A percentile compares a stretch with the other conserved stretches of the same genome.
Evolutionary conservation across 2,797 vertebrate species (phyloP).

Genomic region (Aldrovandia affinis): DNA sequence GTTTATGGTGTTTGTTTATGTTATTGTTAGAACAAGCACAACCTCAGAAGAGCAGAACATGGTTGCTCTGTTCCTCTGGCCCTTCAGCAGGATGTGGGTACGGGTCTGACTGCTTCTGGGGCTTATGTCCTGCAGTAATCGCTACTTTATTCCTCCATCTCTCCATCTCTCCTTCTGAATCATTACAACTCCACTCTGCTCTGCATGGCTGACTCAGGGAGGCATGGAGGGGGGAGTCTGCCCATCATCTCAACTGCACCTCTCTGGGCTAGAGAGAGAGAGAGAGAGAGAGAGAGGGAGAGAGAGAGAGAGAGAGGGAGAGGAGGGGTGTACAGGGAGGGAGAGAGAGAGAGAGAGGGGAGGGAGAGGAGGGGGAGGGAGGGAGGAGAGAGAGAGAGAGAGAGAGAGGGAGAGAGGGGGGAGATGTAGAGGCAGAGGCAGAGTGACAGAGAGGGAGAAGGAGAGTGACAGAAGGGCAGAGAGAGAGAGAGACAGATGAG

Average conservation of each 20-base stretch:
- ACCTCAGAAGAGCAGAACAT: not conserved
- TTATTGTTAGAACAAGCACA: not conserved
- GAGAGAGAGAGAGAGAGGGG: conserved; percentile 7
- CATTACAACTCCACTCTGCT: not conserved
- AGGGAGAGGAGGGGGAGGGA: conserved; percentile 25
- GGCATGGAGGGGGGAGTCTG: not conserved
- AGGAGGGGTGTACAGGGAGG: not conserved
- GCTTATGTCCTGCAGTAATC: not conserved
- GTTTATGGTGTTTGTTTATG: not conserved
- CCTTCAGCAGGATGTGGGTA: not conserved
- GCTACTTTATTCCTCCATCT: not conserved
- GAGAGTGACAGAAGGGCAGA: conserved; percentile 19
- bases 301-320: not conserved
- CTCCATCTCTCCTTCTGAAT: not conserved
- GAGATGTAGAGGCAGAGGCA: not conserved
- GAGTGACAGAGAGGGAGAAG: not conserved
- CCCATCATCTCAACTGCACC: not conserved
- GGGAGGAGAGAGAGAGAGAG: conserved; percentile 13
- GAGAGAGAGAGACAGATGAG: conserved; percentile 1
- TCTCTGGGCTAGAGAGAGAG: conserved; percentile 8
- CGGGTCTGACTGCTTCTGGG: not conserved
- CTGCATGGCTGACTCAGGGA: not conserved
- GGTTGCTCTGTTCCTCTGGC: not conserved
- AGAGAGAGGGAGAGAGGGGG: not conserved
- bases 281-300: conserved; percentile 5